A percentile compares a stretch with the other conserved stretches of the same genome.
phyloP scores from a whole-genome alignment of 2,113 vertebrate species.

The Gobius niger region DNA sequence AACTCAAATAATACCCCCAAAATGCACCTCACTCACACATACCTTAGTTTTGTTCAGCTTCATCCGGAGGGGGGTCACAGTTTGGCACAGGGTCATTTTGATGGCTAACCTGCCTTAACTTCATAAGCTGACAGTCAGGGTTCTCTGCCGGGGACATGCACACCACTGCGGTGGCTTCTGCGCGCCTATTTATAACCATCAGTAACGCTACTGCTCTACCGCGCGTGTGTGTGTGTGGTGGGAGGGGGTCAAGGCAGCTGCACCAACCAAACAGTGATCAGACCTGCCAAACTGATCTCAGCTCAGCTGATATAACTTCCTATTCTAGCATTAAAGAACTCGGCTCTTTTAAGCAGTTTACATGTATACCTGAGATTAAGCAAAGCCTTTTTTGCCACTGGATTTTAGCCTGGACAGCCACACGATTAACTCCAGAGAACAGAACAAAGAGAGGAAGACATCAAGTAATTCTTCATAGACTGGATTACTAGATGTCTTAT shows the following conservation, averaged over 20 bases:
- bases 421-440: too few species aligned
- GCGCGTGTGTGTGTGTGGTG: slow-evolving; percentile 47
- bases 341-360: background rate
- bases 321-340: background rate
- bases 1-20: slow-evolving; percentile 19
- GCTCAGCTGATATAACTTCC: slow-evolving; percentile 29
- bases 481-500: too few species aligned
- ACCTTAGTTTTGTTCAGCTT: slow-evolving; percentile 79
- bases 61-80: slow-evolving; percentile 67
- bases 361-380: background rate
- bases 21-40: slow-evolving; percentile 35
- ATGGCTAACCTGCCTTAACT: slow-evolving; percentile 52
- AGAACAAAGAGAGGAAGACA: too few species aligned
- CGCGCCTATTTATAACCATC: slow-evolving; percentile 76
- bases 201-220: slow-evolving; percentile 38
- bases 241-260: slow-evolving; percentile 65
- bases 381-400: background rate
- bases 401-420: background rate
- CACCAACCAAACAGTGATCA: slow-evolving; percentile 32
- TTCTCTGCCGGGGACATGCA: slow-evolving; percentile 40
- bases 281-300: slow-evolving; percentile 24
- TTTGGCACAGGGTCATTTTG: slow-evolving; percentile 70
- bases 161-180: slow-evolving; percentile 47
- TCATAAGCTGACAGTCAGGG: slow-evolving; percentile 58
- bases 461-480: too few species aligned